These are phyloP conservation scores for Pterobdella sp. DNA, from an alignment of 2,888 invertebrate genomes.

Conservation along the genomic window DNA sequence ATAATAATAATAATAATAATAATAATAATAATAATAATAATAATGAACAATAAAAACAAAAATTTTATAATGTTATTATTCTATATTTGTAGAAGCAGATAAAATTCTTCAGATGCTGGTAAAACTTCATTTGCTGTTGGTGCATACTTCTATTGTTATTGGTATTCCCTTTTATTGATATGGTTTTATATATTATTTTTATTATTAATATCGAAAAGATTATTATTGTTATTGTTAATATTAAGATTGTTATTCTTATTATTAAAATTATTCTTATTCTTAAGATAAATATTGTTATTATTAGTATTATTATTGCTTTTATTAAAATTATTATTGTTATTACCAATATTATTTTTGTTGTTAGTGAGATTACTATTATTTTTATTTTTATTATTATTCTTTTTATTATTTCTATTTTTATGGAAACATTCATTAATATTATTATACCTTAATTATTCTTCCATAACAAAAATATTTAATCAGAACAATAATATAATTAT, in stretches of 20 bases:
- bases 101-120: too few relatives aligned
- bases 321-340: conserved; percentile 18
- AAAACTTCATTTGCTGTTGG: not conserved
- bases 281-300: not conserved
- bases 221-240: conserved; percentile 1
- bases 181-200: not conserved
- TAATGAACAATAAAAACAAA: too few relatives aligned
- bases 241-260: not conserved
- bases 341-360: conserved; percentile 27
- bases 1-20: too few relatives aligned
- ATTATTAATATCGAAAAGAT: not conserved
- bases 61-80: too few relatives aligned
- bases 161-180: not conserved
- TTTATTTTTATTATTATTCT: conserved; percentile 26
- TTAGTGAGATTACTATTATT: conserved; percentile 24
- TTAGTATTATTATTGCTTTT: not conserved
- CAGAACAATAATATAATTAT: too few relatives aligned
- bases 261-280: not conserved
- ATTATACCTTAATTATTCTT: too few relatives aligned
- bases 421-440: conserved; percentile 28
- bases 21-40: too few relatives aligned
- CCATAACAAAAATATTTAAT: too few relatives aligned
- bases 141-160: not conserved
- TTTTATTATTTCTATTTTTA: conserved; percentile 30
- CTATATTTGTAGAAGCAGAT: too few relatives aligned